Percentiles rank a stretch among this genome's conserved stretches.
Conservation (phyloP, 2,888 invertebrate genomes). For the Drosophila longiperda region DNA sequence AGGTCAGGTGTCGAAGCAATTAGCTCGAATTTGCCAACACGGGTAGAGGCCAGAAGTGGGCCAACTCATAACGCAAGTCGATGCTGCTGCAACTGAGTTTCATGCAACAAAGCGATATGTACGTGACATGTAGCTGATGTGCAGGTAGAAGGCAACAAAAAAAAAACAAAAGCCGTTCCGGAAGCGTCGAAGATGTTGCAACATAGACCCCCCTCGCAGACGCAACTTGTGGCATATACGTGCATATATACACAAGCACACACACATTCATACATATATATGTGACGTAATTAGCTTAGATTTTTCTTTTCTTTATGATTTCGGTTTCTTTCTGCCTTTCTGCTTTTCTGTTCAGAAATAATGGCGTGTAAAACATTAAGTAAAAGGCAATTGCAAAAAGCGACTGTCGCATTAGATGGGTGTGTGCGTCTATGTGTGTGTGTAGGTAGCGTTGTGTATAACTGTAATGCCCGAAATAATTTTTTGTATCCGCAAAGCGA, state of each 20-base stretch:
- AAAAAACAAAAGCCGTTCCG: conserved; percentile 54
- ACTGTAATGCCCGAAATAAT: conserved; percentile 36
- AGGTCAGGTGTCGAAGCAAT: conserved; percentile 69
- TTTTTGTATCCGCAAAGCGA: conserved; percentile 68
- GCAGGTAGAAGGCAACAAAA: conserved; percentile 20
- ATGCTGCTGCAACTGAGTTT: conserved; percentile 37
- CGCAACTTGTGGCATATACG: neutral
- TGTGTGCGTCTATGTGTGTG: neutral
- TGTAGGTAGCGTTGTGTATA: neutral
- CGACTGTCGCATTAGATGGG: conserved; percentile 43
- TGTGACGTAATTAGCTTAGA: conserved; percentile 76
- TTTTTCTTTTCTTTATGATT: conserved; percentile 44
- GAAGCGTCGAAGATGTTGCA: conserved; percentile 46
- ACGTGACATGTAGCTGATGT: conserved; percentile 39
- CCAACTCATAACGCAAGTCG: conserved; percentile 27
- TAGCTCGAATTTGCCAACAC: conserved; percentile 69
- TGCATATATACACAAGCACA: neutral
- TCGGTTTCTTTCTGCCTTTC: conserved; percentile 5
- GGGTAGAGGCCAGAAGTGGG: conserved; percentile 20
- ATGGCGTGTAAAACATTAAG: conserved; percentile 76
- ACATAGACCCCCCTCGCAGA: neutral
- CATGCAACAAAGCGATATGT: conserved; percentile 41
- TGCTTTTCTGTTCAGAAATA: conserved; percentile 31
- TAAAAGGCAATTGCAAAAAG: conserved; percentile 65
- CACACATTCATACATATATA: neutral